Conservation (phyloP, 2,113 vertebrate species). For the Suncus etruscus region DNA sequence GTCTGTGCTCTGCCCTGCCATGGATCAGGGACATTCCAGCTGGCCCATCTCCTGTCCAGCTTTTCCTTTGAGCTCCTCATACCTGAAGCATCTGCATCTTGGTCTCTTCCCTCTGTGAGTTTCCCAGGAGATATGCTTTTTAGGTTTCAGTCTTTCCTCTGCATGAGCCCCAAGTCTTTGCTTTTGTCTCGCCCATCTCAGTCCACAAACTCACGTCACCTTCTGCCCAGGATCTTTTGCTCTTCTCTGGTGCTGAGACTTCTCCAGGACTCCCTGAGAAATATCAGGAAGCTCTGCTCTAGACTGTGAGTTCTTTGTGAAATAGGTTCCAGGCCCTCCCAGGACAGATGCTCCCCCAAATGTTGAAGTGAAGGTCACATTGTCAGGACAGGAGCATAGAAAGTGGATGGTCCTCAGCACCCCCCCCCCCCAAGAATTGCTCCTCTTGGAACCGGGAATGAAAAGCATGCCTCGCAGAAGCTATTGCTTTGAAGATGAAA, state of each 20-base stretch:
- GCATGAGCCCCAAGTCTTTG: neutral
- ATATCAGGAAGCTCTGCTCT: neutral
- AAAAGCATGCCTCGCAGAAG: constrained; percentile 33
- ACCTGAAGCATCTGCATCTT: too few relatives aligned
- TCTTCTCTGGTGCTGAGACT: too few relatives aligned
- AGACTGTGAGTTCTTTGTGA: neutral
- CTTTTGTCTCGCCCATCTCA: neutral
- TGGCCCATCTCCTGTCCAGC: neutral
- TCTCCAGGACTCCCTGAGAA: neutral
- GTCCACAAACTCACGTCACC: neutral
- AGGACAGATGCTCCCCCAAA: neutral
- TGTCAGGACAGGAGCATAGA: neutral
- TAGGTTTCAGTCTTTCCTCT: neutral
- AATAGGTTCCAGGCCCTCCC: neutral
- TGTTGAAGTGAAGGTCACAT: neutral
- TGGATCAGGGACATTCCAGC: rapidly evolving
- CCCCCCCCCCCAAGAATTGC: neutral
- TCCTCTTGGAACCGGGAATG: neutral
- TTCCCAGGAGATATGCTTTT: neutral
- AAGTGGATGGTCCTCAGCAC: neutral
- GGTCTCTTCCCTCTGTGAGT: neutral
- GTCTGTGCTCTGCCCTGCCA: too few relatives aligned
- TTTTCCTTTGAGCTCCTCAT: too few relatives aligned
- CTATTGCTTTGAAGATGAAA: constrained; percentile 59
- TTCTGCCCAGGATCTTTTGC: too few relatives aligned